Conservation (phyloP, 2,113 vertebrate species). For the Pterocles orientalis region DNA sequence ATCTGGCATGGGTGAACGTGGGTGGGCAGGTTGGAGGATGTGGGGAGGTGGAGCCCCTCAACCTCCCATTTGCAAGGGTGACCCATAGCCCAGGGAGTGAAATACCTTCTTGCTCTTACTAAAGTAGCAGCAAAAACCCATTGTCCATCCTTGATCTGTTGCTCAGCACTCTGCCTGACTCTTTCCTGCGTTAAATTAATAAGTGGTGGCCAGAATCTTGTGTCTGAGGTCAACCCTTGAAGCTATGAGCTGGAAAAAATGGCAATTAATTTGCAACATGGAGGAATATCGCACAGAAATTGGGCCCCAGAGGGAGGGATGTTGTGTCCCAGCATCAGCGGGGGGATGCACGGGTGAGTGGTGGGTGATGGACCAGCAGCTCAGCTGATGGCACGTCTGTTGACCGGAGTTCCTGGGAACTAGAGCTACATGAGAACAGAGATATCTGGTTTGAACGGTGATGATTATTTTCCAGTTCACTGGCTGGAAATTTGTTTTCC, state of each 20-base stretch:
- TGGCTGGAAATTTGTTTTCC: constrained; percentile 7
- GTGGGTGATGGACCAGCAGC: not conserved
- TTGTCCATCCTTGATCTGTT: not conserved
- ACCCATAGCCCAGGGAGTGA: not conserved
- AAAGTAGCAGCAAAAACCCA: not conserved
- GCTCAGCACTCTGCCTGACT: not conserved
- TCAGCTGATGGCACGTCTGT: not conserved
- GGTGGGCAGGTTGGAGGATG: no score
- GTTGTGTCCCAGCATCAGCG: not conserved
- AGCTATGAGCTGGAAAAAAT: not conserved
- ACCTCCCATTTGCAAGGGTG: not conserved
- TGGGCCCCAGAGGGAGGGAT: not conserved
- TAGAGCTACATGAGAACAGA: not conserved
- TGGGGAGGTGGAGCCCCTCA: not conserved
- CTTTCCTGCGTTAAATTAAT: not conserved
- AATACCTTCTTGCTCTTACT: not conserved
- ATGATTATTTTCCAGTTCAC: not conserved
- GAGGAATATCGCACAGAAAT: not conserved
- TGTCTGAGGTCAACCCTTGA: not conserved
- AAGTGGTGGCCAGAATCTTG: not conserved
- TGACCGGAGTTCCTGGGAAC: not conserved
- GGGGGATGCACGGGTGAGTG: not conserved
- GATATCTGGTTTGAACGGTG: not conserved
- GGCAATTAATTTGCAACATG: not conserved
- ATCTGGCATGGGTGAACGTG: not conserved